Conservation (phyloP, 2,888 invertebrate species). For the Pammene fasciana region DNA sequence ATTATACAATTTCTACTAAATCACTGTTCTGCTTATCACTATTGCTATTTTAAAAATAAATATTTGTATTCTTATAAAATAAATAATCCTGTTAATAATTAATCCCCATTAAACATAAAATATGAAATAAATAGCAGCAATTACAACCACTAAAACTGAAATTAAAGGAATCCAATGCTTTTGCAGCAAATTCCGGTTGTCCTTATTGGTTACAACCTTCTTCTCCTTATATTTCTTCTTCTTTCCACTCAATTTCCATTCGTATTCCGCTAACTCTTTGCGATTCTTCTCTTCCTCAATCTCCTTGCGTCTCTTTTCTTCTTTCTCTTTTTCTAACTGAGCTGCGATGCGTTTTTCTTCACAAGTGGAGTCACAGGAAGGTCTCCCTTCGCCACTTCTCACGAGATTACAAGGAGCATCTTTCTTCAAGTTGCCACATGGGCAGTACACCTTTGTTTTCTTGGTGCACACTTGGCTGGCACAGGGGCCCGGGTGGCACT, state of each 20-base stretch:
- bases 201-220: constrained; percentile 73
- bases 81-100: neutral
- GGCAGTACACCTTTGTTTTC: constrained; percentile 90
- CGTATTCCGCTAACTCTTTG: constrained; percentile 89
- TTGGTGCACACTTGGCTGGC: constrained; percentile 88
- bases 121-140: constrained; percentile 52
- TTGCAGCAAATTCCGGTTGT: constrained; percentile 67
- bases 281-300: constrained; percentile 87
- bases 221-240: constrained; percentile 80
- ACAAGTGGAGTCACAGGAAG: constrained; percentile 87
- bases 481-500: constrained; percentile 90
- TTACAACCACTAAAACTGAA: constrained; percentile 56
- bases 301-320: constrained; percentile 82
- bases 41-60: neutral
- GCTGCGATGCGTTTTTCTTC: constrained; percentile 81
- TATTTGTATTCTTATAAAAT: neutral
- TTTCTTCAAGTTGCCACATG: constrained; percentile 89
- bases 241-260: constrained; percentile 89
- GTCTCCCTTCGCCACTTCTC: constrained; percentile 66
- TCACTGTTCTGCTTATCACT: neutral
- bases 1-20: neutral
- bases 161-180: constrained; percentile 75
- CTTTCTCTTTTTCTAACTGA: constrained; percentile 79
- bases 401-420: constrained; percentile 87
- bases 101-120: constrained; percentile 42